Base-by-base conservation (phyloP, 2,113 vertebrate species). In the Equus przewalskii region DNA sequence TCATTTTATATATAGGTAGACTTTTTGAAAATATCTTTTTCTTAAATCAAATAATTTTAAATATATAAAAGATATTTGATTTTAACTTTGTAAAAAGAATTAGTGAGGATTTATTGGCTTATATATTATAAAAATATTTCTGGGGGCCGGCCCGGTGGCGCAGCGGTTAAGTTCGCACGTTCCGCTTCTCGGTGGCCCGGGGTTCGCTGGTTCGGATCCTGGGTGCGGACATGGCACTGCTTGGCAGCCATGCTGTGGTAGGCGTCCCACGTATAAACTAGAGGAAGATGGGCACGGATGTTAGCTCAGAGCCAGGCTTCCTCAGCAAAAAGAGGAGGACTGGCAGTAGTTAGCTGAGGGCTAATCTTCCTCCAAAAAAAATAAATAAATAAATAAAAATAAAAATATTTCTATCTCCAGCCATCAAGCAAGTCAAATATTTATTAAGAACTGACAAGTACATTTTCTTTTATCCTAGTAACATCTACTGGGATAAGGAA, bases 71-170 rank as follows among this genome's bases (percentile, higher is more conserved):
- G 26, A 76, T 78, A 7, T 70, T 90, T 82, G 46, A 73, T 82
- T 94, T 87, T 44, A 22, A 93, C 41, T 93, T 78, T 82, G 54
- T 89, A 70, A 78, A 92, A 79, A 93, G 11, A 87, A 30, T 96
- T 87, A 96, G 46, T 67, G 86, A 96, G 22, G 26, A 82, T 72
- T 92, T 92, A 30, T 92, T 96, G 60, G 54, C n/a, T 92, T 73
- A 67, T 86, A 12, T 93, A 49, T 26, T 84, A 60, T 44, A 75
- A 97, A 89, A 95, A 78, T 89, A 80, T 24, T 60, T 5, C 1
- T 88, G 36, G 36, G 36, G 36, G 36, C 36, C 36, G 36, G 36
- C 36, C 36, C 36, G 36, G 36, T 41, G 36, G 36, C 36, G 36
- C 36, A 41, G 36, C 36, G 36, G 36, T 41, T 41, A 41, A 41